These are phyloP conservation scores for Laticauda colubrina DNA, from an alignment of 2,113 vertebrate genomes.

Conservation along the genomic window DNA sequence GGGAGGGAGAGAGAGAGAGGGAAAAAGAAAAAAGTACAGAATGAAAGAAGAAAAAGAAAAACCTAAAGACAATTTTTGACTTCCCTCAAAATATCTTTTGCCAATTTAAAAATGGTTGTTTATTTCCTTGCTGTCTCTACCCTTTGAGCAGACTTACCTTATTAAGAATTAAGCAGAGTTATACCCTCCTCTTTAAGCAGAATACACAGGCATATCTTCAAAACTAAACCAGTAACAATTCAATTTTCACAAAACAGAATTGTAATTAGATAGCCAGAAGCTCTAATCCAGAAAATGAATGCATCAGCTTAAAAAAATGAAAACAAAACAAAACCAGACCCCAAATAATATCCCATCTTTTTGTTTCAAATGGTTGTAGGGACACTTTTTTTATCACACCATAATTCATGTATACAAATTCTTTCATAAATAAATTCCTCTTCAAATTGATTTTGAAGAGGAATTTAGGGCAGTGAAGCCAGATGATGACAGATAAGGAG, in stretches of 20 bases:
- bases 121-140: neutral
- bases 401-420: neutral
- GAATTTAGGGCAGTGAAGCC: neutral
- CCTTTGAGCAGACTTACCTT: neutral
- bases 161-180: neutral
- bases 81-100: neutral
- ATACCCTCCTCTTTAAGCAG: neutral
- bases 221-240: neutral
- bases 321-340: neutral
- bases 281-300: neutral
- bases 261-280: neutral
- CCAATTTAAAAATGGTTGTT: neutral
- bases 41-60: neutral
- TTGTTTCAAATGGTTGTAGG: neutral
- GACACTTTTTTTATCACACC: neutral
- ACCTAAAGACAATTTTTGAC: neutral
- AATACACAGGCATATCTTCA: neutral
- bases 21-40: neutral
- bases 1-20: neutral
- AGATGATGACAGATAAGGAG: neutral
- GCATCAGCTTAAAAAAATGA: neutral
- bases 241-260: neutral
- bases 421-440: neutral
- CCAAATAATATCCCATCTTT: neutral
- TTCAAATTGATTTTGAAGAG: neutral